Evolutionary conservation across 2,113 vertebrate genomes (phyloP).

Genomic region (Silurus asotus): DNA sequence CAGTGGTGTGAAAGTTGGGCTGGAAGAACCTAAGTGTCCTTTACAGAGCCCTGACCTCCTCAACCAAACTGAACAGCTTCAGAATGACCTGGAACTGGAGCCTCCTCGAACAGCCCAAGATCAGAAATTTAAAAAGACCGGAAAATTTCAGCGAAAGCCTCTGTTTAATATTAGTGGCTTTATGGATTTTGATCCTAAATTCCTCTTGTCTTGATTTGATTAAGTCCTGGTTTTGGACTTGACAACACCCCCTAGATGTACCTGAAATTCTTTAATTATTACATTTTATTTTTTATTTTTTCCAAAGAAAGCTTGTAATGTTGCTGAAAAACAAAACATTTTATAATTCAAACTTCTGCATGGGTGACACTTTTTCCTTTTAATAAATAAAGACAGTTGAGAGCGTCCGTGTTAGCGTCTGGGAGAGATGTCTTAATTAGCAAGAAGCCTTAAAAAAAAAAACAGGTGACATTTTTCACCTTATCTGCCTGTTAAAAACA

Average conservation of each 20-base stretch:
- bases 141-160: no score
- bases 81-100: neutral
- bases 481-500: conserved; percentile 27
- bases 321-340: neutral
- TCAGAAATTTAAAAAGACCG: neutral
- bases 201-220: neutral
- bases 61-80: neutral
- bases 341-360: neutral
- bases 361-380: neutral
- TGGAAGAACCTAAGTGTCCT: neutral
- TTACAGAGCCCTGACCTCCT: neutral
- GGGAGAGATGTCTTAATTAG: conserved; percentile 2
- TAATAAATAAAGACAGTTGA: neutral
- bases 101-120: neutral
- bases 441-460: conserved; percentile 8
- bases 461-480: conserved; percentile 26
- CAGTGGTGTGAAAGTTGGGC: neutral
- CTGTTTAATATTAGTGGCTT: neutral
- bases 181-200: neutral
- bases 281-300: neutral
- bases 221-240: neutral
- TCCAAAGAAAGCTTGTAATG: neutral
- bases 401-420: neutral
- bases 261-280: neutral
- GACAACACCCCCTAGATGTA: neutral